Evolutionary conservation across 2,888 invertebrate species (phyloP).

Genomic region (Dynastes hyllus): DNA sequence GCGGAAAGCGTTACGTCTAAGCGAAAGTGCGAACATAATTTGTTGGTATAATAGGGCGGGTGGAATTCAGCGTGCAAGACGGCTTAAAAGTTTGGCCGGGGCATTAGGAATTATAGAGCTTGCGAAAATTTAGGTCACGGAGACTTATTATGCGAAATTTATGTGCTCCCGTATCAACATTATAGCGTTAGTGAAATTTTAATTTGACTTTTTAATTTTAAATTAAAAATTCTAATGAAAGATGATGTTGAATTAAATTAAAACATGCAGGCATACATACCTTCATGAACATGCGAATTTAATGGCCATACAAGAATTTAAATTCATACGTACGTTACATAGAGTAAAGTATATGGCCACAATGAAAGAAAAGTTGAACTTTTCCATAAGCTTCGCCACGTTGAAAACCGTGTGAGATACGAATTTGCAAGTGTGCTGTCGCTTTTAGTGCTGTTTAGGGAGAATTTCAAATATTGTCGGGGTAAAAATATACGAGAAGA

Average conservation of each 20-base stretch:
- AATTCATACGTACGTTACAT: background rate
- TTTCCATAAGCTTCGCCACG: background rate
- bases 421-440: too few species aligned
- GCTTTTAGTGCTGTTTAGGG: background rate
- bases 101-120: slow-evolving; percentile 39
- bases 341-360: background rate
- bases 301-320: background rate
- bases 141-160: slow-evolving; percentile 43
- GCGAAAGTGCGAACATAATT: slow-evolving; percentile 44
- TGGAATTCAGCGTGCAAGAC: slow-evolving; percentile 32
- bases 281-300: background rate
- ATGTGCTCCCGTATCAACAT: slow-evolving; percentile 44
- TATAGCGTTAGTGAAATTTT: slow-evolving; percentile 37
- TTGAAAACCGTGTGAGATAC: background rate
- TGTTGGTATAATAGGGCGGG: slow-evolving; percentile 39
- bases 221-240: slow-evolving; percentile 41
- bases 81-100: slow-evolving; percentile 41
- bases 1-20: slow-evolving; percentile 24
- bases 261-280: background rate
- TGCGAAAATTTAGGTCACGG: slow-evolving; percentile 37
- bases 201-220: slow-evolving; percentile 42
- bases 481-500: background rate
- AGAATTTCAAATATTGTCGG: background rate
- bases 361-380: background rate
- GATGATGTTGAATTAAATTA: slow-evolving; percentile 16